phyloP scores from a whole-genome alignment of 2,113 vertebrate genomes.

The Pampusana beccarii region DNA sequence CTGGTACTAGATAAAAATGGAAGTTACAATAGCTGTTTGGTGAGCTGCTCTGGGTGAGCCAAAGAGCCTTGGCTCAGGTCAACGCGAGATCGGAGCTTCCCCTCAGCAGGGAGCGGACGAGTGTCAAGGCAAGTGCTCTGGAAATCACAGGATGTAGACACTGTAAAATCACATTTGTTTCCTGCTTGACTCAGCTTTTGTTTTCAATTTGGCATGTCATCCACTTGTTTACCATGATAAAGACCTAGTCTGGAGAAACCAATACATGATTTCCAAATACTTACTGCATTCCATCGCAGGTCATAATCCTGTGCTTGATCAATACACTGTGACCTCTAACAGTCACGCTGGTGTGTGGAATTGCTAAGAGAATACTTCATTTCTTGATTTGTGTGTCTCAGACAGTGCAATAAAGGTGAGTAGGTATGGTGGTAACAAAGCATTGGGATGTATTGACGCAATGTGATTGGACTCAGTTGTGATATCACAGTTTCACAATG shows the following conservation, averaged over 20 bases:
- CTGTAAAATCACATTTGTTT: not conserved
- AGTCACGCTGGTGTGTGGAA: not conserved
- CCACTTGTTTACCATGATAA: not conserved
- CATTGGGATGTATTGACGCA: not conserved
- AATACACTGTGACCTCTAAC: not conserved
- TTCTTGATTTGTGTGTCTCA: not conserved
- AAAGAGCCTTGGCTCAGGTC: not conserved
- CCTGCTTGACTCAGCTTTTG: slow-evolving; percentile 50
- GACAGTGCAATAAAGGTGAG: not conserved
- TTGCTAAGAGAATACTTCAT: not conserved
- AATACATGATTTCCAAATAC: not conserved
- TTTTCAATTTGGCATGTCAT: not conserved
- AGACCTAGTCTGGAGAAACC: not conserved
- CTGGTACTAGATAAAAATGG: not conserved
- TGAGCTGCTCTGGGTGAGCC: not conserved
- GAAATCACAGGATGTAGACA: not conserved
- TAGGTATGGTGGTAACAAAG: not conserved
- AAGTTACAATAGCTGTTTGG: not conserved
- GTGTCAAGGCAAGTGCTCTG: not conserved
- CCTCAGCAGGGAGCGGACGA: fast-evolving
- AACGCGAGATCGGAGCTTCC: not conserved
- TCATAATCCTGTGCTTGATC: not conserved
- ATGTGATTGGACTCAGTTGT: not conserved
- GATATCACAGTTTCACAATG: not conserved
- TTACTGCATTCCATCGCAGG: not conserved